A percentile compares a stretch with the other conserved stretches of the same genome.
Conservation (phyloP, 2,797 vertebrate species). For the Bradypodion pumilum region DNA sequence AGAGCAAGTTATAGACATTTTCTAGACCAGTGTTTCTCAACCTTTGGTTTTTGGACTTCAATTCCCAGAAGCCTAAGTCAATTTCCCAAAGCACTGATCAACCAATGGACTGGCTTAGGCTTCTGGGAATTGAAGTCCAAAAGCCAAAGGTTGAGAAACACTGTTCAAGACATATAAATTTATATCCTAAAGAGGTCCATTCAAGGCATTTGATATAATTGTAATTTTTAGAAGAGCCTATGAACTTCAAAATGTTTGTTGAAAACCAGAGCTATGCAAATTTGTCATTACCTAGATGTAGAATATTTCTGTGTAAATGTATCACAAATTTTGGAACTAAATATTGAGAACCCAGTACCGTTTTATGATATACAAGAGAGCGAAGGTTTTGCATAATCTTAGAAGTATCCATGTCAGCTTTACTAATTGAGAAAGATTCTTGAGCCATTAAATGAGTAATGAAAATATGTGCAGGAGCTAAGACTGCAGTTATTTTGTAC, state of each 20-base stretch:
- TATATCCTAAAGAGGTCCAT: neutral
- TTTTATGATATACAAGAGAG: neutral
- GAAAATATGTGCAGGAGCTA: slow-evolving; percentile 37
- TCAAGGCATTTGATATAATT: neutral
- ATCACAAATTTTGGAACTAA: neutral
- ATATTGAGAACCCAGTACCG: neutral
- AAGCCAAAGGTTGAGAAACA: too few species aligned
- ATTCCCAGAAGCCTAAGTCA: too few species aligned
- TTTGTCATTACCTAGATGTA: slow-evolving; percentile 33
- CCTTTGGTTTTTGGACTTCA: too few species aligned
- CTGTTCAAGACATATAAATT: neutral
- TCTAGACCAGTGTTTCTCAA: too few species aligned
- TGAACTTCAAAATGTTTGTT: neutral
- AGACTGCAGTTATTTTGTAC: slow-evolving; percentile 29
- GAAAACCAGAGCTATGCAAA: neutral
- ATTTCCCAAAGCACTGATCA: too few species aligned
- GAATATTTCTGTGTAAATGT: slow-evolving; percentile 30
- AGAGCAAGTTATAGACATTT: neutral
- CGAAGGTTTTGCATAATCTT: slow-evolving; percentile 21
- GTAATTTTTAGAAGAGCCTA: neutral
- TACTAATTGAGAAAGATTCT: slow-evolving; percentile 30
- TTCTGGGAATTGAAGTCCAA: too few species aligned
- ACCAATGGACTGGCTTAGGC: too few species aligned
- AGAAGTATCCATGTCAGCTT: neutral
- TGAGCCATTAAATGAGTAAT: slow-evolving; percentile 26